phyloP scores from a whole-genome alignment of 2,113 vertebrate genomes.

The Sebastes schlegelii region DNA sequence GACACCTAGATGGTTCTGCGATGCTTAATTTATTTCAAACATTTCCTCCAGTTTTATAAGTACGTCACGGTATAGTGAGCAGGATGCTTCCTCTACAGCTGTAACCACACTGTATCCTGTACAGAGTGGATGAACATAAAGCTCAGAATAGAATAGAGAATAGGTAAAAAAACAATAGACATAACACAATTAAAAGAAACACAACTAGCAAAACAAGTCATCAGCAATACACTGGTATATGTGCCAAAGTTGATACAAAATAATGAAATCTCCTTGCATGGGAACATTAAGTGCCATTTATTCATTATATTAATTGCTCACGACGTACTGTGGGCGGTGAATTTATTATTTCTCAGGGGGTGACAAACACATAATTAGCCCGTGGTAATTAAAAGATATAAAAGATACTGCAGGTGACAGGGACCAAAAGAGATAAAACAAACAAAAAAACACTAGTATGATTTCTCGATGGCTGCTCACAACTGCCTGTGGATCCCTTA shows the following conservation, averaged over 20 bases:
- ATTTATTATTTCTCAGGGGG: not conserved
- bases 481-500: not conserved
- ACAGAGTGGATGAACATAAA: not conserved
- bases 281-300: not conserved
- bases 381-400: not conserved
- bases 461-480: not conserved
- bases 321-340: not conserved
- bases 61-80: not conserved
- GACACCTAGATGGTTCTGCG: conserved; percentile 3
- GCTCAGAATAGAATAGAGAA: not conserved
- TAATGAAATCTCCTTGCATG: not conserved
- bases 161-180: not conserved
- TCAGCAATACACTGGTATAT: not conserved
- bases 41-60: conserved; percentile 24
- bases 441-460: not conserved
- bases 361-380: not conserved
- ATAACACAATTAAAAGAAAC: too few species aligned
- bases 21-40: conserved; percentile 17
- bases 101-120: conserved; percentile 13
- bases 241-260: not conserved
- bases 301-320: not conserved
- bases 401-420: not conserved
- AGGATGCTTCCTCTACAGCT: conserved; percentile 30
- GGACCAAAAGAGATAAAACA: not conserved
- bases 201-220: not conserved